phyloP scores from a whole-genome alignment of 2,113 vertebrate genomes.

The Micronycteris hirsuta region DNA sequence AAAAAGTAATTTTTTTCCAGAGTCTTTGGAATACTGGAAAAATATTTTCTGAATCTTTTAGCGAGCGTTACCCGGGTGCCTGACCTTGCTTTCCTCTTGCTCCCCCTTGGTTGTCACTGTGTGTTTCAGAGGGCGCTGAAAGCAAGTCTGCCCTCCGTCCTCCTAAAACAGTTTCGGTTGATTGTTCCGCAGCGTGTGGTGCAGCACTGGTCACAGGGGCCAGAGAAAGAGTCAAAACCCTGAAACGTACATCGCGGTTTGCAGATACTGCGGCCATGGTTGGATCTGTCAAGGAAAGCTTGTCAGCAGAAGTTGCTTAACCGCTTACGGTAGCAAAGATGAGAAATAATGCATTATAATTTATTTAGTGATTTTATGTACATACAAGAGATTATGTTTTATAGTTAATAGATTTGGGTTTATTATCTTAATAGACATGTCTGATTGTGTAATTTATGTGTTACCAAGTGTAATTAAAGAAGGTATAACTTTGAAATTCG shows the following conservation, averaged over 20 bases:
- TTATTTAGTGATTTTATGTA: constrained; percentile 1
- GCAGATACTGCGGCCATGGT: not conserved
- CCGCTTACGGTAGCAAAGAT: constrained; percentile 2
- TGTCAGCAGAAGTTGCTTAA: not conserved
- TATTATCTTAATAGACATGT: not conserved
- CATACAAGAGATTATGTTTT: constrained; percentile 2
- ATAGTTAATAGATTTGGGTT: not conserved
- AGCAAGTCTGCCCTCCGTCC: not conserved
- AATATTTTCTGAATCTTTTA: not conserved
- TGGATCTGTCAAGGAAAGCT: constrained; percentile 7
- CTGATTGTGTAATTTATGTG: constrained; percentile 28
- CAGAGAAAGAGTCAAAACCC: not conserved
- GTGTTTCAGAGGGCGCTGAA: not conserved
- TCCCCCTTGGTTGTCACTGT: not conserved
- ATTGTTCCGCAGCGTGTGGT: not conserved
- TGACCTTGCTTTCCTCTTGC: not conserved
- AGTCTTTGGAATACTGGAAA: not conserved
- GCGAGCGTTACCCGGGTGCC: not conserved
- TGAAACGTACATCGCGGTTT: not conserved
- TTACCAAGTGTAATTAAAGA: constrained; percentile 33
- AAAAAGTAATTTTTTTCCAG: not conserved
- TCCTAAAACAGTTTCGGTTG: not conserved
- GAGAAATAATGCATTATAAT: constrained; percentile 17
- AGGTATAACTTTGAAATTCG: constrained; percentile 38
- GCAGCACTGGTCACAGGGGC: not conserved